These are phyloP conservation scores for Coregonus suidteri DNA, from an alignment of 2,797 vertebrate species.

Conservation along the genomic window DNA sequence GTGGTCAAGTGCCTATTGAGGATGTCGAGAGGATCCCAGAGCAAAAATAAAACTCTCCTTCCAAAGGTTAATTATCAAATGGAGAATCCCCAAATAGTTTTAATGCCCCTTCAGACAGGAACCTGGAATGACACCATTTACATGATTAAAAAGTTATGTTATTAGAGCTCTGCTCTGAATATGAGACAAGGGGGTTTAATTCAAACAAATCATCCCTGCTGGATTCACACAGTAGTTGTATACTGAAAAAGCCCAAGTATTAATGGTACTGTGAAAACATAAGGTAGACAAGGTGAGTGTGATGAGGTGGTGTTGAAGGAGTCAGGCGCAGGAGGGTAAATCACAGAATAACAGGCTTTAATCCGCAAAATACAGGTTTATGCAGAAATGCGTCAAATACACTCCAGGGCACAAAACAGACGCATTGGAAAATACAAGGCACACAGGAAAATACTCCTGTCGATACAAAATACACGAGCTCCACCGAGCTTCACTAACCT, in stretches of 20 bases:
- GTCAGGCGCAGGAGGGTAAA: too few species aligned
- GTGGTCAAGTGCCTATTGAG: slow-evolving; percentile 37
- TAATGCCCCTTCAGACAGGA: slow-evolving; percentile 32
- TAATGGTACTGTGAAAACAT: not conserved
- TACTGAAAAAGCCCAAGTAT: not conserved
- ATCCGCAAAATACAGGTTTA: too few species aligned
- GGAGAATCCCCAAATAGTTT: slow-evolving; percentile 53
- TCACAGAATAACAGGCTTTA: too few species aligned
- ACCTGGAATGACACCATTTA: slow-evolving; percentile 41
- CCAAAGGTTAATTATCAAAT: slow-evolving; percentile 58
- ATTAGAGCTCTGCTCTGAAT: not conserved
- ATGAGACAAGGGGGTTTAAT: not conserved
- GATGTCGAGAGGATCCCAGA: slow-evolving; percentile 23
- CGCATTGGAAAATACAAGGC: too few species aligned
- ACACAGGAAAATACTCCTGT: too few species aligned
- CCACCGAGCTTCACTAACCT: too few species aligned
- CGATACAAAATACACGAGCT: too few species aligned
- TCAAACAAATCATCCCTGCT: not conserved
- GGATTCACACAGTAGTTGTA: not conserved
- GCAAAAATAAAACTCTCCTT: slow-evolving; percentile 30
- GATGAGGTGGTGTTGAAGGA: too few species aligned
- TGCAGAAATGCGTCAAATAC: too few species aligned
- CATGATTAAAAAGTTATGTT: slow-evolving; percentile 22
- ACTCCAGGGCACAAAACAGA: too few species aligned
- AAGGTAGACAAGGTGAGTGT: not conserved